Evolutionary conservation across 2,113 vertebrate genomes (phyloP).

Genomic region (Catharus minimus): DNA sequence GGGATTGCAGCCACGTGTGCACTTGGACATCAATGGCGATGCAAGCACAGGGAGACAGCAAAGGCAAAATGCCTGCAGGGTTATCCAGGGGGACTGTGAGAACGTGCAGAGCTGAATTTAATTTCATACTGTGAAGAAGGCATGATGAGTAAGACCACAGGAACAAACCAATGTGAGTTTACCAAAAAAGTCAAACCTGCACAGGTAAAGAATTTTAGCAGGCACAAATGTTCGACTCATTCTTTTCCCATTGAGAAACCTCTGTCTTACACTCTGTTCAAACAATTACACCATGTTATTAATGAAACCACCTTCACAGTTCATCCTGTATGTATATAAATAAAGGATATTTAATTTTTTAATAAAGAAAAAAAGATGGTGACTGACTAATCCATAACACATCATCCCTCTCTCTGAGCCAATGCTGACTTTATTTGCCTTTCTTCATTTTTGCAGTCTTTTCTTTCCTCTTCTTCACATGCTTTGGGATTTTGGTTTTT

Average conservation of each 20-base stretch:
- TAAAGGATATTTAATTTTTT: neutral
- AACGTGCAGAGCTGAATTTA: neutral
- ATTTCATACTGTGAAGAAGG: neutral
- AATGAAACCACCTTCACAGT: neutral
- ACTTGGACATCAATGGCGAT: neutral
- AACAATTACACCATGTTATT: neutral
- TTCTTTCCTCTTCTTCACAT: conserved; percentile 92
- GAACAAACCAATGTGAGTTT: neutral
- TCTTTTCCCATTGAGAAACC: neutral
- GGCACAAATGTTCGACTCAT: neutral
- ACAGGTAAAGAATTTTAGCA: neutral
- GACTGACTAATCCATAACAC: neutral
- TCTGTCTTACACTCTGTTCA: neutral
- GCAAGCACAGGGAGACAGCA: neutral
- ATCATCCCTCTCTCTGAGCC: neutral
- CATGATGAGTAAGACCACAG: neutral
- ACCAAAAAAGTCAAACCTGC: neutral
- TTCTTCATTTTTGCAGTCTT: conserved; percentile 89
- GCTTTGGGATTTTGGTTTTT: conserved; percentile 90
- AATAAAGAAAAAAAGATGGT: neutral
- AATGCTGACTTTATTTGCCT: conserved; percentile 73
- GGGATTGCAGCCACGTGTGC: neutral
- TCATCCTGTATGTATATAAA: neutral
- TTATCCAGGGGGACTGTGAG: neutral
- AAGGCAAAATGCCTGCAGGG: neutral